Conservation (phyloP, 2,113 vertebrate genomes). For the Gnathonemus echidnorhynchus region DNA sequence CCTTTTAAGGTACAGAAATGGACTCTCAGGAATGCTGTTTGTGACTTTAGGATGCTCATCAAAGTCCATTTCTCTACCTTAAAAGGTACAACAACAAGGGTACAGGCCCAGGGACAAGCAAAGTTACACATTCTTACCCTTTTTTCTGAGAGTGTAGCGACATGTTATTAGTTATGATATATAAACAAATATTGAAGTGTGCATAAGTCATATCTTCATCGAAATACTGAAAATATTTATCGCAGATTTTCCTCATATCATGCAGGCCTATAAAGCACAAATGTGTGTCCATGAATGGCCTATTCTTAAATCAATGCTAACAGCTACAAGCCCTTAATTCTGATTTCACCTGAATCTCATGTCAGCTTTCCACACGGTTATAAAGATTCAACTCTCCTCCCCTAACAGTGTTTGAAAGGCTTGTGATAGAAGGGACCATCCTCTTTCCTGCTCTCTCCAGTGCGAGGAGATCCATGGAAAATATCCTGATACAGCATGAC, state of each 20-base stretch:
- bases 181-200: no score
- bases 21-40: no score
- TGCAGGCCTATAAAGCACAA: background rate
- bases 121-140: no score
- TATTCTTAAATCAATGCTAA: background rate
- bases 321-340: no score
- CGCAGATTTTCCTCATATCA: background rate
- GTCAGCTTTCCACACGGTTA: background rate
- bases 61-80: no score
- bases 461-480: background rate
- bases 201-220: no score
- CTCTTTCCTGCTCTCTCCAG: background rate
- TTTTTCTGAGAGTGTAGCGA: background rate
- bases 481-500: background rate
- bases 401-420: background rate
- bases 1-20: no score
- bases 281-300: background rate
- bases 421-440: background rate
- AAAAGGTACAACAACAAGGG: no score
- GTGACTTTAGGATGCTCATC: no score
- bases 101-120: no score
- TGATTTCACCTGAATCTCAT: background rate
- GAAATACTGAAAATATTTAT: background rate
- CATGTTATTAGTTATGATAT: background rate
- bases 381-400: background rate